phyloP scores from a whole-genome alignment of 2,797 vertebrate genomes.

The Characodon lateralis region DNA sequence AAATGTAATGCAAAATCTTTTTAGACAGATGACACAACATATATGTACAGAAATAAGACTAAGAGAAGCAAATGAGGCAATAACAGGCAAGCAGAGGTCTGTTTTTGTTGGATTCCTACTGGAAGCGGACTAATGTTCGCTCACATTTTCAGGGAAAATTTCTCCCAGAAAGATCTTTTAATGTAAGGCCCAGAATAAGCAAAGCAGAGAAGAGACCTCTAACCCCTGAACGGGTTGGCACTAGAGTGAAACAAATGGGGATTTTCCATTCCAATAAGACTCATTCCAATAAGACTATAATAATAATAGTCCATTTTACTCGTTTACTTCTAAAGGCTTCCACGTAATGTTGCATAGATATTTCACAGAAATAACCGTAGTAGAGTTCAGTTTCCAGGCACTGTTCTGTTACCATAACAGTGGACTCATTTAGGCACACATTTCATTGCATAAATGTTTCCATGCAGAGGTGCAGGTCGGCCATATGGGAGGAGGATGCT shows the following conservation, averaged over 20 bases:
- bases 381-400: conserved; percentile 17
- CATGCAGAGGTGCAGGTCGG: conserved; percentile 10
- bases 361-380: conserved; percentile 47
- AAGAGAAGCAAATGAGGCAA: conserved; percentile 30
- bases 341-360: conserved; percentile 23
- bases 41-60: conserved; percentile 33
- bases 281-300: conserved; percentile 17
- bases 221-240: conserved; percentile 18
- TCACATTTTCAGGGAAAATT: conserved; percentile 58
- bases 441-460: conserved; percentile 12
- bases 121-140: conserved; percentile 73
- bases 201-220: conserved; percentile 19
- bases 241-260: conserved; percentile 33
- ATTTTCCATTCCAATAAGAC: conserved; percentile 35
- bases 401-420: conserved; percentile 44
- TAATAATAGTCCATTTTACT: conserved; percentile 14
- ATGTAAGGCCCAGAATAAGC: conserved; percentile 22
- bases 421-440: conserved; percentile 36
- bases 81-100: conserved; percentile 56
- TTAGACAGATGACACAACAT: conserved; percentile 14
- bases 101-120: conserved; percentile 73
- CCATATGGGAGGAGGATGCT: conserved; percentile 4
- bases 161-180: conserved; percentile 65
- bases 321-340: conserved; percentile 16
- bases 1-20: conserved; percentile 20